Percentiles rank a stretch among this genome's conserved stretches.
Evolutionary conservation across 2,113 vertebrate species (phyloP).

Genomic region (Pantherophis guttatus): DNA sequence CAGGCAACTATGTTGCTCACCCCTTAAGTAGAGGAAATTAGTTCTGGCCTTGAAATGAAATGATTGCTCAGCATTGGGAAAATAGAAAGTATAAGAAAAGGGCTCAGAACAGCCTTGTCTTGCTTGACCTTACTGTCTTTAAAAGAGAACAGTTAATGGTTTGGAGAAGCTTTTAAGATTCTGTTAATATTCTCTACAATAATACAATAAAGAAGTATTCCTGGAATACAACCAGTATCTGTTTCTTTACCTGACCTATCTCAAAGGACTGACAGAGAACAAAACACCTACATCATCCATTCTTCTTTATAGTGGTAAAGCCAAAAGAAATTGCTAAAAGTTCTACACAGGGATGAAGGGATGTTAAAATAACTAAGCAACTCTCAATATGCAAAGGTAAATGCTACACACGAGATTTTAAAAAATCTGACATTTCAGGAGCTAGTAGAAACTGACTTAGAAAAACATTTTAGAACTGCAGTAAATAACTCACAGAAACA

Average conservation of each 20-base stretch:
- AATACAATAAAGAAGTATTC: neutral
- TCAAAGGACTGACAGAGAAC: neutral
- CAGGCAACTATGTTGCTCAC: neutral
- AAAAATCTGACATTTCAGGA: neutral
- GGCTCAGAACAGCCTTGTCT: neutral
- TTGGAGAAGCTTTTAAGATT: neutral
- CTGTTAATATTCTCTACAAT: neutral
- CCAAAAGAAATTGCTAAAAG: neutral
- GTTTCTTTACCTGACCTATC: neutral
- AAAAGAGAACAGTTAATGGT: neutral
- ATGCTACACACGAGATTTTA: neutral
- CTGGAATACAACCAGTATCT: neutral
- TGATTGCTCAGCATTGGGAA: neutral
- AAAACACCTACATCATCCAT: neutral
- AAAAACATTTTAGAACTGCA: neutral
- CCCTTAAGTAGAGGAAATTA: neutral
- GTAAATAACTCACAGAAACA: neutral
- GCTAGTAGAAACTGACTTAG: neutral
- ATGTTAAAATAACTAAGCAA: neutral
- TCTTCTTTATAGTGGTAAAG: neutral
- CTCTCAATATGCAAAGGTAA: neutral
- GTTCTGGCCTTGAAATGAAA: neutral
- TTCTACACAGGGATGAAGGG: neutral
- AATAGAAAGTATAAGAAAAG: neutral
- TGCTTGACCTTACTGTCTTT: neutral